phyloP scores from a whole-genome alignment of 2,888 invertebrate genomes.

The Tridacna crocea region DNA sequence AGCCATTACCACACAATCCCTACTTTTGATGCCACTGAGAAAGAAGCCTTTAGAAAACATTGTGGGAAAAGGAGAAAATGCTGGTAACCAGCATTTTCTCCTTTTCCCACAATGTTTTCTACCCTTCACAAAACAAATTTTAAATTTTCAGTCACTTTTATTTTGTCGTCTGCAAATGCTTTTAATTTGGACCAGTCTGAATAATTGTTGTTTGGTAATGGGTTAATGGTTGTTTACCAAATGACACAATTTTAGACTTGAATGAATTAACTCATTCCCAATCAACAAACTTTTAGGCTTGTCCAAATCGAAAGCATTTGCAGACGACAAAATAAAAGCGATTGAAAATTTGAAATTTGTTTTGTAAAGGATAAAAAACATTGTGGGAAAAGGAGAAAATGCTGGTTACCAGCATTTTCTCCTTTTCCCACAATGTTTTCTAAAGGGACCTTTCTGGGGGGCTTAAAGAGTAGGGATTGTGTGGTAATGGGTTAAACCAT shows the following conservation, averaged over 20 bases:
- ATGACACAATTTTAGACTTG: too few relatives aligned
- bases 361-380: too few relatives aligned
- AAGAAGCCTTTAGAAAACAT: neutral
- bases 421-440: too few relatives aligned
- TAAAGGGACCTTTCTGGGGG: too few relatives aligned
- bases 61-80: conserved; percentile 7
- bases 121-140: neutral
- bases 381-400: too few relatives aligned
- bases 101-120: neutral
- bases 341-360: too few relatives aligned
- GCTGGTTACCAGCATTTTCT: too few relatives aligned
- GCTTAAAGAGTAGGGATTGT: too few relatives aligned
- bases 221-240: too few relatives aligned
- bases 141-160: neutral
- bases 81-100: neutral
- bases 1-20: neutral
- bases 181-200: neutral
- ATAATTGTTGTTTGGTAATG: too few relatives aligned
- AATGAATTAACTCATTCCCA: neutral
- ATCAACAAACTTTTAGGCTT: neutral
- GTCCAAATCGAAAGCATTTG: neutral
- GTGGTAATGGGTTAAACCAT: too few relatives aligned
- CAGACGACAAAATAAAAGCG: too few relatives aligned
- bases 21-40: neutral
- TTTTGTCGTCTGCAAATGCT: neutral